phyloP scores from a whole-genome alignment of 2,113 vertebrate species.

The Microtus montanus region DNA sequence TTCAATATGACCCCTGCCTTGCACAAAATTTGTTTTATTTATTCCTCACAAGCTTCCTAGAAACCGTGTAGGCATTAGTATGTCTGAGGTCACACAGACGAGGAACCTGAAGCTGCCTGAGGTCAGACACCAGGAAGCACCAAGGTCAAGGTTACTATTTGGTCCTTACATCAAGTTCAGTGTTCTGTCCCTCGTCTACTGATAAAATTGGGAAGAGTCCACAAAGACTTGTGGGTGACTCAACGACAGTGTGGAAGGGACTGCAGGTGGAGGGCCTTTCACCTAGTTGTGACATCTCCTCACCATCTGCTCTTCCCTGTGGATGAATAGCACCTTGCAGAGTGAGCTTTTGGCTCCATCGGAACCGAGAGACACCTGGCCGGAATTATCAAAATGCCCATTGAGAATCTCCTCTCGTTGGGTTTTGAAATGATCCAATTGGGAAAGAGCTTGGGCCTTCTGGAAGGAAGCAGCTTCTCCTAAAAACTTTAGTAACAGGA shows the following conservation, averaged over 20 bases:
- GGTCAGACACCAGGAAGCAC: constrained; percentile 9
- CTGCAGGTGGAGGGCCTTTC: neutral
- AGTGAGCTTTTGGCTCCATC: neutral
- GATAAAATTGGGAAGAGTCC: neutral
- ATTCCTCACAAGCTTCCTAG: neutral
- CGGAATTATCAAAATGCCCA: constrained; percentile 33
- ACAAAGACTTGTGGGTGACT: neutral
- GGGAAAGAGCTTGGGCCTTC: constrained; percentile 27
- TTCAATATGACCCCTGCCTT: neutral
- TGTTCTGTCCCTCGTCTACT: neutral
- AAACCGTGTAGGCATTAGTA: neutral
- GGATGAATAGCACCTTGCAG: neutral
- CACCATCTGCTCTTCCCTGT: neutral
- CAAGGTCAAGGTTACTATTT: neutral
- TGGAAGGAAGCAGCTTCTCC: constrained; percentile 61
- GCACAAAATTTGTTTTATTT: constrained; percentile 33
- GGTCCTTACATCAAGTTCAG: neutral
- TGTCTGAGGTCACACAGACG: neutral
- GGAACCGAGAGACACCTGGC: neutral
- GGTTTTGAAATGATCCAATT: constrained; percentile 52
- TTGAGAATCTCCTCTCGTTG: constrained; percentile 55
- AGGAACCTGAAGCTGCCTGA: neutral
- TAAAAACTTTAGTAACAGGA: constrained; percentile 69
- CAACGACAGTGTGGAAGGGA: neutral
- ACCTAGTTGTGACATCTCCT: neutral